Conservation (phyloP, 2,797 vertebrate genomes). For the Molossus alvarezi region DNA sequence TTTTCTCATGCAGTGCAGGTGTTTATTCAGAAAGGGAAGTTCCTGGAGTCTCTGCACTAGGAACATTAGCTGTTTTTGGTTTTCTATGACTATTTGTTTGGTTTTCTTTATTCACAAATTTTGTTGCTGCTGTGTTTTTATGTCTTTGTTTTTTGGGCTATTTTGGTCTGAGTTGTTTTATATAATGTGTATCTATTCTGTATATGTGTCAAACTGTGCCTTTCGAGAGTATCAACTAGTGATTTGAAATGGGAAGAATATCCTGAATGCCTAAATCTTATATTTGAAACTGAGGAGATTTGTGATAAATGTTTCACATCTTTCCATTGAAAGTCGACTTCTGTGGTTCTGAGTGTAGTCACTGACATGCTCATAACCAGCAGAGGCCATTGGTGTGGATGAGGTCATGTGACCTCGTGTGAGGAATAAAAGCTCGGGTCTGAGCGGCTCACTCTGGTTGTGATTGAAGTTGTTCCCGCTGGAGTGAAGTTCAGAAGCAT, state of each 20-base stretch:
- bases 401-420: conserved; percentile 63
- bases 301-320: conserved; percentile 1
- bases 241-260: not conserved
- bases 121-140: conserved; percentile 48
- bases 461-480: not conserved
- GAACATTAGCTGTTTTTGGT: conserved; percentile 50
- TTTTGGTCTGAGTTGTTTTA: conserved; percentile 42
- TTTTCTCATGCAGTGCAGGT: not conserved
- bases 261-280: not conserved
- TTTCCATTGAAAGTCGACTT: conserved; percentile 39
- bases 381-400: not conserved
- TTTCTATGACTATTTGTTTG: conserved; percentile 59
- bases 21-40: conserved; percentile 73
- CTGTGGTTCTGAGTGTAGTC: not conserved
- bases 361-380: not conserved
- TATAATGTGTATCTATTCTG: not conserved
- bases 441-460: not conserved
- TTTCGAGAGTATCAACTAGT: conserved; percentile 28
- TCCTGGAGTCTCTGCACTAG: conserved; percentile 60
- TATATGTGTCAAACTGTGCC: not conserved
- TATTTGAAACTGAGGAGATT: conserved; percentile 29
- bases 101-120: conserved; percentile 7
- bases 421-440: conserved; percentile 77
- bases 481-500: conserved; percentile 50
- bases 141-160: conserved; percentile 17